Percentiles rank a stretch among this genome's conserved stretches.
Conservation (phyloP, 2,888 invertebrate genomes). For the Arrhopalites spinosus region DNA sequence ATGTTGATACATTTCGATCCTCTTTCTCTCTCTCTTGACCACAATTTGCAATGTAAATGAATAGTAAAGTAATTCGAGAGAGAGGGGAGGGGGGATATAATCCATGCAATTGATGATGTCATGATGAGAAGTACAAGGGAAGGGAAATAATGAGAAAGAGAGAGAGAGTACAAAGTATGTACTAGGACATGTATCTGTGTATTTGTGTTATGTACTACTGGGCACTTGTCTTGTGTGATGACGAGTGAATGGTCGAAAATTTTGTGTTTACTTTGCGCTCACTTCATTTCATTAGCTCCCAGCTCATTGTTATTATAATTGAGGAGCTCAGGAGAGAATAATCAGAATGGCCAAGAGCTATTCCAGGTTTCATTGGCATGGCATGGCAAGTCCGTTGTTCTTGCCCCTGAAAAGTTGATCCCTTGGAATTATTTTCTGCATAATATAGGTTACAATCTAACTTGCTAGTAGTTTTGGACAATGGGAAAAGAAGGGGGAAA, state of each 20-base stretch:
- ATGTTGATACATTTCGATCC: no score
- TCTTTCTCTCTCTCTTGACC: not conserved
- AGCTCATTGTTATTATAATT: slow-evolving; percentile 32
- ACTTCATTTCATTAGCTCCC: slow-evolving; percentile 30
- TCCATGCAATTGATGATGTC: not conserved
- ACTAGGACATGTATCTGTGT: not conserved
- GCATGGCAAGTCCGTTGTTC: not conserved
- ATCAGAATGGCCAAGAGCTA: slow-evolving; percentile 35
- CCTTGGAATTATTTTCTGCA: not conserved
- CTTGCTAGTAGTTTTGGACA: no score
- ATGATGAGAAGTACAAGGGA: not conserved
- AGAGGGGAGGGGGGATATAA: not conserved
- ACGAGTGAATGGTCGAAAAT: slow-evolving; percentile 6
- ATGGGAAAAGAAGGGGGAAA: no score
- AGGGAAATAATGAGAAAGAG: not conserved
- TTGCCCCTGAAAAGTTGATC: slow-evolving; percentile 1
- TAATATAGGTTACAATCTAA: no score
- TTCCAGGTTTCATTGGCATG: slow-evolving; percentile 15
- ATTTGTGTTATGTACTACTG: not conserved
- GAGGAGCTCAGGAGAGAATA: slow-evolving; percentile 22
- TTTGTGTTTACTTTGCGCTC: slow-evolving; percentile 28
- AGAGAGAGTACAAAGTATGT: not conserved
- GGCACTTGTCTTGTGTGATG: not conserved
- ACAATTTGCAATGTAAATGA: slow-evolving; percentile 4
- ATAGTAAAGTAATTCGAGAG: not conserved